A percentile compares a stretch with the other conserved stretches of the same genome.
phyloP scores from a whole-genome alignment of 2,113 vertebrate genomes.

The Malurus cyaneus region DNA sequence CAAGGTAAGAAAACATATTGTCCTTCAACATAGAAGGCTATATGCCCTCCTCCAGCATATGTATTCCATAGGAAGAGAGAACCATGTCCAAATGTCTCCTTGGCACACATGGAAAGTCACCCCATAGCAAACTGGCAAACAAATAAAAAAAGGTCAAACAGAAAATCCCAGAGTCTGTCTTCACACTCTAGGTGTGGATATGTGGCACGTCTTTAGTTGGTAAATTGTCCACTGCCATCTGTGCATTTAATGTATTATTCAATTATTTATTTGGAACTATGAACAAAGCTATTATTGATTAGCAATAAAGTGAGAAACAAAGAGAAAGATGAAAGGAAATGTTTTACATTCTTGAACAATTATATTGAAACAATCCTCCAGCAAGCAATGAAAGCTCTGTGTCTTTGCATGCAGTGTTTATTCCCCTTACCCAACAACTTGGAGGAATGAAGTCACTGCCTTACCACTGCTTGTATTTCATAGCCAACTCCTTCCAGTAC shows the following conservation, averaged over 20 bases:
- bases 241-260: background rate
- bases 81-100: background rate
- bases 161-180: background rate
- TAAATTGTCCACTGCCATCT: background rate
- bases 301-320: background rate
- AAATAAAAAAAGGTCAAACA: background rate
- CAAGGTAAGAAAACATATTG: background rate
- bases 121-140: background rate
- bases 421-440: background rate
- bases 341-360: background rate
- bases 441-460: background rate
- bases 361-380: background rate
- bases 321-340: background rate
- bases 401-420: background rate
- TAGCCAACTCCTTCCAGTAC: conserved; percentile 90
- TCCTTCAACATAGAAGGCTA: background rate
- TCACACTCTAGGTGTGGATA: background rate
- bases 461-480: conserved; percentile 87
- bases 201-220: background rate
- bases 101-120: background rate
- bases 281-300: background rate
- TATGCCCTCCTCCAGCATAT: background rate
- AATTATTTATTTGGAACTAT: background rate
- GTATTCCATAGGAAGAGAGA: background rate
- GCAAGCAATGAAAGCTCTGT: background rate